These are phyloP conservation scores for Laspeyria flexula DNA, from an alignment of 2,888 invertebrate genomes.

Conservation along the genomic window DNA sequence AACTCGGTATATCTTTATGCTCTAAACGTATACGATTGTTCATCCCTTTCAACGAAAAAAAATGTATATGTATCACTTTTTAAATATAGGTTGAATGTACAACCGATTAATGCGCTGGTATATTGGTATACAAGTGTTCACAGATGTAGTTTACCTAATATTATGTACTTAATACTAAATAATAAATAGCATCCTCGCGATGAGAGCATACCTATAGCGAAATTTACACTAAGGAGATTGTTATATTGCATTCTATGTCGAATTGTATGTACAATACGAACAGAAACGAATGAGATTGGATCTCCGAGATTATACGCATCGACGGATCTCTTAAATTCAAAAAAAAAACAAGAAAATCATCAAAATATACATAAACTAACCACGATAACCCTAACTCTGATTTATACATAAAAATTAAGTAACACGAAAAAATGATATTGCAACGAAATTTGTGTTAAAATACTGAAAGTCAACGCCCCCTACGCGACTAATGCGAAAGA, in stretches of 20 bases:
- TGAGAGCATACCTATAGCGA: constrained; percentile 78
- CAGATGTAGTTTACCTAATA: constrained; percentile 77
- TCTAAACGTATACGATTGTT: constrained; percentile 92
- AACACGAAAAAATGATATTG: constrained; percentile 79
- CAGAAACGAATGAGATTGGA: constrained; percentile 76
- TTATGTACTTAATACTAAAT: constrained; percentile 82
- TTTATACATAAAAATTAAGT: constrained; percentile 80
- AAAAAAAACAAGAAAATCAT: constrained; percentile 53
- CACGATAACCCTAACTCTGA: constrained; percentile 74
- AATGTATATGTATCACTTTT: constrained; percentile 77
- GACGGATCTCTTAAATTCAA: constrained; percentile 70
- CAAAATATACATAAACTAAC: constrained; percentile 84
- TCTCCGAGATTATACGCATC: constrained; percentile 81
- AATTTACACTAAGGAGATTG: constrained; percentile 83
- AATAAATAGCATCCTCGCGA: constrained; percentile 82
- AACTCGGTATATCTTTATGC: constrained; percentile 71
- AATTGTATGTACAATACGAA: constrained; percentile 74
- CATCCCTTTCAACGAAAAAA: constrained; percentile 80
- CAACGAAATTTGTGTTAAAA: constrained; percentile 73
- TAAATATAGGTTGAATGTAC: constrained; percentile 73
- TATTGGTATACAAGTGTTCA: constrained; percentile 84
- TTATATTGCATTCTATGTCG: constrained; percentile 77
- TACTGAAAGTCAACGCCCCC: constrained; percentile 59
- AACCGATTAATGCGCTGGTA: constrained; percentile 77
- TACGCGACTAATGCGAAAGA: constrained; percentile 44